Evolutionary conservation across 2,113 vertebrate species (phyloP).

Genomic region (Genyomyrus donnyi): DNA sequence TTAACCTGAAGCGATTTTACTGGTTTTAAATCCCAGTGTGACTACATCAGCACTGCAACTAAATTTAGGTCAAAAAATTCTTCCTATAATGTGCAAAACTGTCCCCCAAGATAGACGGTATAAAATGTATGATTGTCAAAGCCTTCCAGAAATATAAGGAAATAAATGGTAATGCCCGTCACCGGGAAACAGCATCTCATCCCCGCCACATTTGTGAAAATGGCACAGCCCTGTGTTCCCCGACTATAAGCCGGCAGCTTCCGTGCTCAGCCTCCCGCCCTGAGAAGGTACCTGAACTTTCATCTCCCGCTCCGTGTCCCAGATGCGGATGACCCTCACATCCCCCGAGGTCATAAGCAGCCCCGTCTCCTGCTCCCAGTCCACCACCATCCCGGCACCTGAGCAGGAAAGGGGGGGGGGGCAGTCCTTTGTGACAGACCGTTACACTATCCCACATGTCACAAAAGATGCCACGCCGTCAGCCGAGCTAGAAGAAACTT

Average conservation of each 20-base stretch:
- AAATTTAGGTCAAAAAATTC: neutral
- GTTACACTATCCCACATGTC: neutral
- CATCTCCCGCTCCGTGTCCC: conserved; percentile 93
- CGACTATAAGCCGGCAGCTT: neutral
- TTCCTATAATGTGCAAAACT: neutral
- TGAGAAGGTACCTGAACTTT: conserved; percentile 79
- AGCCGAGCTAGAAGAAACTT: neutral
- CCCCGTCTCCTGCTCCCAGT: conserved; percentile 96
- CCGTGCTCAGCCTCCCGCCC: neutral
- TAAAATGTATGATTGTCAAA: neutral
- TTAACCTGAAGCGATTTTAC: neutral
- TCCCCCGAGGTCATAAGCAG: conserved; percentile 95
- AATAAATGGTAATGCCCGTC: fast-evolving
- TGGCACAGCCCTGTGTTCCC: neutral
- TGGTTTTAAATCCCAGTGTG: neutral
- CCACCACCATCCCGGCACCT: conserved; percentile 96
- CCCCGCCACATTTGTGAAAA: neutral
- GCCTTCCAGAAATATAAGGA: neutral
- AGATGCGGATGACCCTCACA: conserved; percentile 87
- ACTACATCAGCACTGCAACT: neutral
- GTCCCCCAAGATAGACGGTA: neutral
- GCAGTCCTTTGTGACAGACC: neutral
- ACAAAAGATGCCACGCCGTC: neutral
- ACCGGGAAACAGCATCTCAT: neutral
- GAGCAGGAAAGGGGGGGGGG: neutral